phyloP scores from a whole-genome alignment of 2,797 vertebrate genomes.

The Emys orbicularis region DNA sequence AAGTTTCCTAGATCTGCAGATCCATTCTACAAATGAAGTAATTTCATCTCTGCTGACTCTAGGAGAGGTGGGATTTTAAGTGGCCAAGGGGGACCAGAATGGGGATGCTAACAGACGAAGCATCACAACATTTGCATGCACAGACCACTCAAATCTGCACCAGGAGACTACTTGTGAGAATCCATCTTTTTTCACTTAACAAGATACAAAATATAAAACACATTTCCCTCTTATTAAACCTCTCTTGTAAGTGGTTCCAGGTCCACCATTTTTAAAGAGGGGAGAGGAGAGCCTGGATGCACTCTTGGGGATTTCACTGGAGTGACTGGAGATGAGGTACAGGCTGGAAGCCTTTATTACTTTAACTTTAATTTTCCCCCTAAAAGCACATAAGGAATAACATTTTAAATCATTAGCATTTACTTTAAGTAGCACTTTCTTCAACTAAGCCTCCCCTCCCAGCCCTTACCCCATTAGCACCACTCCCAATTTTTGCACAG shows the following conservation, averaged over 20 bases:
- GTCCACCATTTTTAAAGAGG: slow-evolving; percentile 83
- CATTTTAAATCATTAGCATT: slow-evolving; percentile 84
- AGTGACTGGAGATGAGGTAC: slow-evolving; percentile 85
- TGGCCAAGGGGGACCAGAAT: slow-evolving; percentile 77
- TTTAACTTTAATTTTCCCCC: slow-evolving; percentile 71
- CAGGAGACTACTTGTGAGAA: slow-evolving; percentile 83
- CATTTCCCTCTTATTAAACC: slow-evolving; percentile 87
- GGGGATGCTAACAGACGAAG: slow-evolving; percentile 75
- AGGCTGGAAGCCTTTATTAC: slow-evolving; percentile 82
- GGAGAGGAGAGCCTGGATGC: slow-evolving; percentile 76
- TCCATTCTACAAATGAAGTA: slow-evolving; percentile 80
- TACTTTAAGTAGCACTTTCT: slow-evolving; percentile 82
- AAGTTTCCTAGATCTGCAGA: slow-evolving; percentile 78
- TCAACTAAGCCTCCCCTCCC: slow-evolving; percentile 60
- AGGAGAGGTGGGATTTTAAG: slow-evolving; percentile 74
- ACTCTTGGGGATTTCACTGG: slow-evolving; percentile 77
- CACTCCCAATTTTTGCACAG: background rate
- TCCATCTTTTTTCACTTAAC: slow-evolving; percentile 86
- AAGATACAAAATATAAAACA: slow-evolving; percentile 87
- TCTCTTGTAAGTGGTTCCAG: slow-evolving; percentile 86
- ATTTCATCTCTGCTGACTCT: slow-evolving; percentile 74
- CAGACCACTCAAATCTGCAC: slow-evolving; percentile 82
- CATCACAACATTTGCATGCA: slow-evolving; percentile 77
- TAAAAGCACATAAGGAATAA: slow-evolving; percentile 84
- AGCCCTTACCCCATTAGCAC: slow-evolving; percentile 51